Evolutionary conservation across 35 echinoderm and acorn worm genomes (phyloP).

Genomic region (Holothuria glaberrima): DNA sequence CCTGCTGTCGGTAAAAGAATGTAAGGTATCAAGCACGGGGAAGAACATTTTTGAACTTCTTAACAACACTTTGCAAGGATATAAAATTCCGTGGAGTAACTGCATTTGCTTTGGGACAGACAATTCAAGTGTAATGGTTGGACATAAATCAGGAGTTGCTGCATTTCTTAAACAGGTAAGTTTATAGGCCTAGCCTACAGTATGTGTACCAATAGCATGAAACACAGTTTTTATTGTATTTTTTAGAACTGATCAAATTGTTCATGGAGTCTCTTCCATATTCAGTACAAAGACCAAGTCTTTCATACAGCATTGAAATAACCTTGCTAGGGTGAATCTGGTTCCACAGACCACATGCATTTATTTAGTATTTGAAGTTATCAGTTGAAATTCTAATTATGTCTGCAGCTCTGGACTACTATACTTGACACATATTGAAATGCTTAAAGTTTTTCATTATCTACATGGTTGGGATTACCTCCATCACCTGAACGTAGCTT

Average conservation of each 20-base stretch:
- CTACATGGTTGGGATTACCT: neutral
- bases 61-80: neutral
- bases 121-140: constrained; percentile 18
- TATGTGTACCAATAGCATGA: too few species aligned
- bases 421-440: neutral
- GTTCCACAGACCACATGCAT: too few species aligned
- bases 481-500: neutral
- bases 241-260: too few species aligned
- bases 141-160: constrained; percentile 20
- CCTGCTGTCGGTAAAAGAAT: constrained; percentile 28
- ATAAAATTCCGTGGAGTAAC: constrained; percentile 34
- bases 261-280: too few species aligned
- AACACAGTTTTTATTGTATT: too few species aligned
- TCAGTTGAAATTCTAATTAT: neutral
- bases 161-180: neutral
- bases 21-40: neutral
- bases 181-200: too few species aligned
- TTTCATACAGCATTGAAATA: too few species aligned
- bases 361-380: neutral
- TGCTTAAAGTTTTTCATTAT: neutral
- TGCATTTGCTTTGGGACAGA: constrained; percentile 27
- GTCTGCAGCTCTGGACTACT: neutral
- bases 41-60: constrained; percentile 27
- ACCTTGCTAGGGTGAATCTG: too few species aligned
- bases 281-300: too few species aligned